These are phyloP conservation scores for Formica selysi DNA, from an alignment of 1,140 invertebrate genomes.

Conservation along the genomic window DNA sequence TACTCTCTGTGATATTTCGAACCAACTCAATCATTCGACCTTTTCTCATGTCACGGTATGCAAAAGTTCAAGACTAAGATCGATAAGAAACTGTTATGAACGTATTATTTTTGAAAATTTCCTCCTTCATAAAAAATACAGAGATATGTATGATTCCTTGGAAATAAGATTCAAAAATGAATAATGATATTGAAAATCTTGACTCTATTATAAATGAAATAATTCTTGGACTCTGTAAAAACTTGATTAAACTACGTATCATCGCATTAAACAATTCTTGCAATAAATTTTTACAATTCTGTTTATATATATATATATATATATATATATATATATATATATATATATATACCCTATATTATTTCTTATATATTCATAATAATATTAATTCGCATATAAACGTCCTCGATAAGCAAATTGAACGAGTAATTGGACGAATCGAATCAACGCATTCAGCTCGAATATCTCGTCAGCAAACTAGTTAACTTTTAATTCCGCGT, in stretches of 20 bases:
- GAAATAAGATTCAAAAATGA: neutral
- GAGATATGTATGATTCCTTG: too few relatives aligned
- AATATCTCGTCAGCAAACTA: slow-evolving; percentile 23
- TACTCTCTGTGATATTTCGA: neutral
- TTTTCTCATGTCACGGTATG: neutral
- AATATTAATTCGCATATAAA: slow-evolving; percentile 20
- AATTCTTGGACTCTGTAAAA: neutral
- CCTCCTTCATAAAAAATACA: neutral
- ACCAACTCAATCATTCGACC: slow-evolving; percentile 4
- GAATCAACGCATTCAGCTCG: slow-evolving; percentile 40
- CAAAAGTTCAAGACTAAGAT: slow-evolving; percentile 23
- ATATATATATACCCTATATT: neutral
- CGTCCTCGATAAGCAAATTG: slow-evolving; percentile 27
- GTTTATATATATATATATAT: neutral
- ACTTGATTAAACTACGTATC: neutral
- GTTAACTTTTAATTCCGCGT: slow-evolving; percentile 49
- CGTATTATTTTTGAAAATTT: neutral
- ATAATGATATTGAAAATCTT: neutral
- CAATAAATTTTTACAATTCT: neutral
- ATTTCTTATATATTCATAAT: slow-evolving; percentile 2
- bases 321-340: too few relatives aligned
- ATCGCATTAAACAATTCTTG: neutral
- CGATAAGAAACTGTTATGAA: slow-evolving; percentile 3
- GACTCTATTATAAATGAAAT: neutral
- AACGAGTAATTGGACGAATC: slow-evolving; percentile 7